Evolutionary conservation across 2,113 vertebrate genomes (phyloP).

Genomic region (Loxodonta africana): DNA sequence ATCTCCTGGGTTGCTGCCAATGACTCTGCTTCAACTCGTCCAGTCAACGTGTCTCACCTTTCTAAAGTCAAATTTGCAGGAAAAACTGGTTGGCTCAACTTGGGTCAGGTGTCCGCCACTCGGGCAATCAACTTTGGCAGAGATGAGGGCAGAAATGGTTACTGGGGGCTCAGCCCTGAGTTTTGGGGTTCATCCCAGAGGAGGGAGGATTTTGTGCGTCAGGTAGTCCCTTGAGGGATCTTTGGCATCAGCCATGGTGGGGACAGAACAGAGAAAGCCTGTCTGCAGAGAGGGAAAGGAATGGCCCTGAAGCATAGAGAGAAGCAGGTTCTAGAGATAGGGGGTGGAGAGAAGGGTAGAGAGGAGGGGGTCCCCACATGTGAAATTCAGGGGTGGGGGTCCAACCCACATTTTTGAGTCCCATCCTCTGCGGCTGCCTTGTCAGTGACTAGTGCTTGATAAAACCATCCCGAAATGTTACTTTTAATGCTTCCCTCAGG

Average conservation of each 20-base stretch:
- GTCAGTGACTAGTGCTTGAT: background rate
- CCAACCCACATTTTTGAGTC: background rate
- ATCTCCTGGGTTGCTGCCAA: background rate
- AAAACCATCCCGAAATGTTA: background rate
- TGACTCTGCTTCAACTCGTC: background rate
- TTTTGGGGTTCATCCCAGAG: background rate
- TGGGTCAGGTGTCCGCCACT: accelerated
- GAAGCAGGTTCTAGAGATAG: background rate
- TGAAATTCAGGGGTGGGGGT: background rate
- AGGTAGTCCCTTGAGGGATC: background rate
- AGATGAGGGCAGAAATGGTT: background rate
- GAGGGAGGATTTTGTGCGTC: background rate
- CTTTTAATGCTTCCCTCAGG: background rate
- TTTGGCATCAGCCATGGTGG: accelerated
- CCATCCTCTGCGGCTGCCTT: background rate
- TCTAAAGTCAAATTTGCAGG: background rate
- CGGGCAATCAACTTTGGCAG: too few species aligned
- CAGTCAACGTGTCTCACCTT: accelerated
- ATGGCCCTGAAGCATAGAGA: accelerated
- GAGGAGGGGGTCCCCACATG: accelerated
- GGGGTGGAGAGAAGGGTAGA: background rate
- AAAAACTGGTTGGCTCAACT: background rate
- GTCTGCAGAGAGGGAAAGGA: background rate
- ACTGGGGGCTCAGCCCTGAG: background rate
- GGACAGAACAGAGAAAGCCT: background rate